phyloP scores from a whole-genome alignment of 2,888 invertebrate species.

The Omphaloscelis lunosa region DNA sequence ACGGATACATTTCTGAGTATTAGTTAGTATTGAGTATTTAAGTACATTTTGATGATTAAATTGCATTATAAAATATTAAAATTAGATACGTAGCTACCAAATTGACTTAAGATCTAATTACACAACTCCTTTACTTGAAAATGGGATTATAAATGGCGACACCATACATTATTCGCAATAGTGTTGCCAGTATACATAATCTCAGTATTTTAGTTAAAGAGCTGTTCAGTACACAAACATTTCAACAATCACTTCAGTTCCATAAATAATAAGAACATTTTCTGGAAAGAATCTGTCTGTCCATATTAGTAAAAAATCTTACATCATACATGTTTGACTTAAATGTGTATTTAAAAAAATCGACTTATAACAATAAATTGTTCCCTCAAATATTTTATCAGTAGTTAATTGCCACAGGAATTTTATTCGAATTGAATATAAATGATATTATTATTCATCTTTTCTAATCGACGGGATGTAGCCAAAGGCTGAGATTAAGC shows the following conservation, averaged over 20 bases:
- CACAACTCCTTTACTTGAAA: constrained; percentile 5
- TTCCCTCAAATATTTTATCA: constrained; percentile 15
- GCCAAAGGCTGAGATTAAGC: constrained; percentile 17
- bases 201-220: constrained; percentile 11
- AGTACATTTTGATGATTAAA: constrained; percentile 40
- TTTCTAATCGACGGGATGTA: not conserved
- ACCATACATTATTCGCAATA: not conserved
- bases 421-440: not conserved
- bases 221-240: constrained; percentile 5
- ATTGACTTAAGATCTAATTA: constrained; percentile 36
- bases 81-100: constrained; percentile 32
- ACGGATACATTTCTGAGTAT: constrained; percentile 59
- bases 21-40: constrained; percentile 58
- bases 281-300: not conserved
- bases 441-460: too few species aligned
- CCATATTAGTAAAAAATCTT: constrained; percentile 7
- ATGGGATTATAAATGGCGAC: not conserved
- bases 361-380: constrained; percentile 9
- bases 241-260: not conserved
- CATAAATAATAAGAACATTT: too few species aligned
- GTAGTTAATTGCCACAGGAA: not conserved
- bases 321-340: not conserved
- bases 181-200: constrained; percentile 4
- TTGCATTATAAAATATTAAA: constrained; percentile 33
- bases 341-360: constrained; percentile 7